Conservation (phyloP, 2,797 vertebrate species). For the Ctenosaura bakeri region DNA sequence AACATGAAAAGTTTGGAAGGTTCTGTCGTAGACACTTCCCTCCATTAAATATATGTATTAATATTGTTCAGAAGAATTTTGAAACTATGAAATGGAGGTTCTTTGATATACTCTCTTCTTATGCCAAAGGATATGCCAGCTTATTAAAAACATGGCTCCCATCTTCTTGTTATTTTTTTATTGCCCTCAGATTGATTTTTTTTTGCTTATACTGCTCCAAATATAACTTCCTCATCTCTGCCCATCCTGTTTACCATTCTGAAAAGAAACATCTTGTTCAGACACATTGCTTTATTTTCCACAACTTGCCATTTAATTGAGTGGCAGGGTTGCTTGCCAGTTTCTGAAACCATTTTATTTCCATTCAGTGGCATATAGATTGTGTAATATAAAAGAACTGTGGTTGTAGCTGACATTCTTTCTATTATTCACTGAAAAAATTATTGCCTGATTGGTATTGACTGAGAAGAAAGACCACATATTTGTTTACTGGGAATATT, state of each 20-base stretch:
- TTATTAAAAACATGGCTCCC: background rate
- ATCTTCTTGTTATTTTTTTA: background rate
- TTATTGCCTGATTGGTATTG: background rate
- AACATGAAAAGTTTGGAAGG: too few relatives aligned
- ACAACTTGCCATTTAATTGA: background rate
- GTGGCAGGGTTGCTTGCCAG: background rate
- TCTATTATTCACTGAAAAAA: background rate
- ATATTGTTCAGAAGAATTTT: background rate
- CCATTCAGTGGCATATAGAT: background rate
- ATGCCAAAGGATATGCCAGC: background rate
- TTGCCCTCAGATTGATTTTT: background rate
- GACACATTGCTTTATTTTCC: background rate
- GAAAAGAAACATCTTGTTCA: background rate
- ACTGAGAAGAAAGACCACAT: background rate
- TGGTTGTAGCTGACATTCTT: background rate
- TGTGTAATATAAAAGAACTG: background rate
- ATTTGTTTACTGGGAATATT: background rate
- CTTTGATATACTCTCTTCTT: background rate
- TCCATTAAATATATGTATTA: too few relatives aligned
- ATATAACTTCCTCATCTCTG: background rate
- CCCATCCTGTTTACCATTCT: background rate
- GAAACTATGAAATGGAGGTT: background rate
- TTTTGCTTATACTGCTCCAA: background rate
- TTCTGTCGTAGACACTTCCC: too few relatives aligned
- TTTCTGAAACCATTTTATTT: slow-evolving; percentile 5